A percentile compares a stretch with the other conserved stretches of the same genome.
These are phyloP conservation scores for Gonocerus acuteangulatus DNA, from an alignment of 2,888 invertebrate species.

Conservation along the genomic window DNA sequence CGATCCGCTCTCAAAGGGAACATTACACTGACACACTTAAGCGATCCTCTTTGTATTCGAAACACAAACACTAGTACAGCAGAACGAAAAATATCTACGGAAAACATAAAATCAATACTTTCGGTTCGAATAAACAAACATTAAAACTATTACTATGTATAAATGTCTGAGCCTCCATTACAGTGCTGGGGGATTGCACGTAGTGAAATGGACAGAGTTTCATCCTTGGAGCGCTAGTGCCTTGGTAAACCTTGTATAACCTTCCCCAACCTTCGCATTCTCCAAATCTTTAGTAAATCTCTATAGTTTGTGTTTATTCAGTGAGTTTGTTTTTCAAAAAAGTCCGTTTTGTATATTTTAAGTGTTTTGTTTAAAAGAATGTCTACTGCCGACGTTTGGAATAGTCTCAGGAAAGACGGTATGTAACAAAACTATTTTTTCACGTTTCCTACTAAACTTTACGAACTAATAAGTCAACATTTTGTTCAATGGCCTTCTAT, in stretches of 20 bases:
- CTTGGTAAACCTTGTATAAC: constrained; percentile 1
- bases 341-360: not conserved
- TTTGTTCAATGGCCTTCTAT: not conserved
- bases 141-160: no score
- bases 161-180: constrained; percentile 15
- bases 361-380: constrained; percentile 10
- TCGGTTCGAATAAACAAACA: no score
- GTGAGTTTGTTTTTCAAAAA: not conserved
- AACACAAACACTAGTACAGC: no score
- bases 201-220: constrained; percentile 17
- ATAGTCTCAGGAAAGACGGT: constrained; percentile 29
- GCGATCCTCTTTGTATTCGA: no score
- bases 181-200: constrained; percentile 3
- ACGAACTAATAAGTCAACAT: no score
- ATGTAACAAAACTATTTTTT: not conserved
- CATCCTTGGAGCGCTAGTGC: constrained; percentile 11
- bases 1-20: no score
- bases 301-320: not conserved
- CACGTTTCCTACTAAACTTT: not conserved
- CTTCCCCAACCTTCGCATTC: not conserved
- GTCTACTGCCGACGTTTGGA: constrained; percentile 29
- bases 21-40: no score
- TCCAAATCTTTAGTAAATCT: not conserved
- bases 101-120: no score
- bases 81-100: no score